A percentile compares a stretch with the other conserved stretches of the same genome.
Conservation (phyloP, 2,888 invertebrate species). For the Digitonthophagus gazella region DNA sequence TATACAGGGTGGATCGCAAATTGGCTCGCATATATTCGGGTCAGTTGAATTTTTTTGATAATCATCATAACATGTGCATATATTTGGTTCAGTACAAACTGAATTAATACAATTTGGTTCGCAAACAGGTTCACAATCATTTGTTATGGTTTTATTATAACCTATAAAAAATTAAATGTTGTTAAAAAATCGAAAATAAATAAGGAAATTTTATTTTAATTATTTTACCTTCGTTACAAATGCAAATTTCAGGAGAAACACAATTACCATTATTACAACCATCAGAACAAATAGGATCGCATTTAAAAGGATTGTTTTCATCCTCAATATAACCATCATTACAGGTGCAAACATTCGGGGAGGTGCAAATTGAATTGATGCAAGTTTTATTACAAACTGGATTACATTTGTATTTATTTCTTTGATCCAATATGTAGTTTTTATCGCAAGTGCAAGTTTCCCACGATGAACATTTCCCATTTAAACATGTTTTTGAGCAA, state of each 20-base stretch:
- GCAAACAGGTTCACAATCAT: too few relatives aligned
- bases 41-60: conserved; percentile 6
- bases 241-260: conserved; percentile 1
- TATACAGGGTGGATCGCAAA: too few relatives aligned
- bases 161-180: too few relatives aligned
- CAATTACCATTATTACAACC: conserved; percentile 7
- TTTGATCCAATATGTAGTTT: conserved; percentile 16
- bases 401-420: conserved; percentile 12
- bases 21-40: conserved; percentile 34
- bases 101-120: too few relatives aligned
- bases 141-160: too few relatives aligned
- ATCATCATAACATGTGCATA: conserved; percentile 26
- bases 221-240: too few relatives aligned
- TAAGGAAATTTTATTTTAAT: too few relatives aligned
- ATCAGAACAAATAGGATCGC: conserved; percentile 12
- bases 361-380: conserved; percentile 5
- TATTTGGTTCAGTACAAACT: conserved; percentile 30
- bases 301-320: neutral
- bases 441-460: conserved; percentile 30
- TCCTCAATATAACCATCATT: conserved; percentile 20
- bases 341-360: conserved; percentile 15
- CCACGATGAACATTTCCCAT: conserved; percentile 28
- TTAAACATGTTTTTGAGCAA: conserved; percentile 27
- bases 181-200: too few relatives aligned
- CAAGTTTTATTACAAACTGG: conserved; percentile 23